Base-by-base conservation (phyloP, 2,113 vertebrate genomes). In the Ammodytes marinus region DNA sequence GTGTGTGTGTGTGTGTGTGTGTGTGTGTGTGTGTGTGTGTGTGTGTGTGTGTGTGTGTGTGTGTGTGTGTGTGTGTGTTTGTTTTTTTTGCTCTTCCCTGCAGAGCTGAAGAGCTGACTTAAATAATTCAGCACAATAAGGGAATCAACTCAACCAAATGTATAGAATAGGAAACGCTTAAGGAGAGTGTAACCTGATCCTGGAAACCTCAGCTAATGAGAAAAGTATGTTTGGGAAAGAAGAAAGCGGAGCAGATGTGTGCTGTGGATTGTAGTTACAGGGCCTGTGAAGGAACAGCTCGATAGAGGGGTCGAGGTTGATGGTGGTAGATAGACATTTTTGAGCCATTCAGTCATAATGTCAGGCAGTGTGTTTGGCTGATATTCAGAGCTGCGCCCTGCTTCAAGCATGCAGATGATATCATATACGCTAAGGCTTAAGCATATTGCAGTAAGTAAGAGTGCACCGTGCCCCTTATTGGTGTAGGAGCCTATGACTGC, bases 161-260 rank as follows among this genome's bases (percentile, higher is more conserved):
- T 37, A n/a, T 69, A 35, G 13, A 39, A 54, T 19, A 40, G 17
- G 9, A 76, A 61, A 17, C 6, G 5, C 50, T 61, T 27, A 17
- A 8, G 35, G n/a, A 53, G 59, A 55, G 40, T 68, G 82, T 76
- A 80, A 82, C 55, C 15, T 35, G 66, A 87, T 69, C 43, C 67
- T 71, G 19, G 40, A 82, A 72, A 59, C 3, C 0, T 50, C 10
- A 6, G 52, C 12, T 75, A 81, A 82, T 83, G 35, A 63, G 17
- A 81, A 68, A 79, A 52, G n/a, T 73, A 37, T 85, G 77, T 72
- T 64, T 61, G 54, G 65, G 69, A 55, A 55, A 12, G 58, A 19
- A 42, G 3, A 39, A 13, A 1, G 10, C 10, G 49, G 54, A 77
- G 27, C 61, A 82, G 54, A 68, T 83, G 68, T 66, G 46, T 75